phyloP scores from a whole-genome alignment of 1,140 invertebrate species.

The Drosophila gunungcola region DNA sequence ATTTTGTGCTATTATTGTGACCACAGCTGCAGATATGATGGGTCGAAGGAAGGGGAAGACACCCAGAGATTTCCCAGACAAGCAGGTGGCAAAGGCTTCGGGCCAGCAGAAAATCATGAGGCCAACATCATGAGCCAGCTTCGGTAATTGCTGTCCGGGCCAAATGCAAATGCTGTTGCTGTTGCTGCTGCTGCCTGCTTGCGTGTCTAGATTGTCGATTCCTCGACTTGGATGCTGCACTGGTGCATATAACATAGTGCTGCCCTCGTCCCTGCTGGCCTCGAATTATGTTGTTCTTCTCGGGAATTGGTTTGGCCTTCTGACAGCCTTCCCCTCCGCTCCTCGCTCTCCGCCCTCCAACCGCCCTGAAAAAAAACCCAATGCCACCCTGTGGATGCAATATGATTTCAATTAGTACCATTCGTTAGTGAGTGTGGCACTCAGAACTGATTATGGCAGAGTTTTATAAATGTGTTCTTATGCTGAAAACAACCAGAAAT shows the following conservation, averaged over 20 bases:
- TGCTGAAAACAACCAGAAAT: background rate
- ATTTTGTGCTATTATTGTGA: conserved; percentile 5
- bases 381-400: conserved; percentile 9
- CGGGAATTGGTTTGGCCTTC: conserved; percentile 54
- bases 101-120: conserved; percentile 63
- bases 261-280: conserved; percentile 21
- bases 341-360: background rate
- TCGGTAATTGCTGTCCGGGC: conserved; percentile 68
- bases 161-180: conserved; percentile 67
- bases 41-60: conserved; percentile 2
- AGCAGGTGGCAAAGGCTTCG: conserved; percentile 74
- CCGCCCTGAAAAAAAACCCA: background rate
- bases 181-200: conserved; percentile 43
- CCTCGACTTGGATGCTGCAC: conserved; percentile 34
- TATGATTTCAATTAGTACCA: conserved; percentile 74
- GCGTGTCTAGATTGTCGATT: conserved; percentile 39
- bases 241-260: conserved; percentile 34
- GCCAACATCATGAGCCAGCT: conserved; percentile 61
- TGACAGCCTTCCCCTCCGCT: conserved; percentile 7
- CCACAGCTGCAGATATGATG: conserved; percentile 7
- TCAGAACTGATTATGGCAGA: conserved; percentile 11
- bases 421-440: conserved; percentile 19
- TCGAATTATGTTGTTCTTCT: conserved; percentile 72
- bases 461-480: conserved; percentile 5
- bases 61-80: conserved; percentile 71